Evolutionary conservation across 2,888 invertebrate species (phyloP), one percentile per base, ranked within the genome.

Genomic region (Pseudococcus longispinus): DNA sequence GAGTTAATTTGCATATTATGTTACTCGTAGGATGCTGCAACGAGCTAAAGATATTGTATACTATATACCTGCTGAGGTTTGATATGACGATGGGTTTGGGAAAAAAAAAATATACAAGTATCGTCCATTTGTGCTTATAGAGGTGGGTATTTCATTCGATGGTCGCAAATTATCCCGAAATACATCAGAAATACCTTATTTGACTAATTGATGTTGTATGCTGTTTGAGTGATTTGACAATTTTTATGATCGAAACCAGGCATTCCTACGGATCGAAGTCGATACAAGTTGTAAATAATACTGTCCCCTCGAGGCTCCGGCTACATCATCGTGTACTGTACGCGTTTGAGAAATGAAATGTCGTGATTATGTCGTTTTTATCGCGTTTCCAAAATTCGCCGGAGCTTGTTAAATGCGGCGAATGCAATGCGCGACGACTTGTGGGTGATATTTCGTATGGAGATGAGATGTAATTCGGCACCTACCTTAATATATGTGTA

Each of bases 1-100:
- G 77, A 80, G 77, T 42, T 80, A 80, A 80, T 80, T 80, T 80
- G 77, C 77, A 80, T 80, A 80, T 80, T 80, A 80, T 80, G 42
- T 80, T 80, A 80, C 77, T 42, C 42, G 42, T 70, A 80, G 77
- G 42, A 80, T 80, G 77, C 77, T 20, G 18, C 65, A 26, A 65
- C 55, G 65, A 13, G 37, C 37, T 23, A 20, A 0, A 60, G 15
- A 74, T 74, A 32, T 74, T 74, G 74, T 74, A 74, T 70, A n/a
- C n/a, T 74, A 74, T 37, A 37, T 37, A 37, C 37, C 37, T 37
- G 37, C 37, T 37, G 37, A 37, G 4, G 8, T 37, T 37, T 37
- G 37, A 37, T 5, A 37, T 4, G 37, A 37, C 37, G 37, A 37
- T 37, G 32, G 32, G 32, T 5, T n/a, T 6, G 9, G 77, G 20